Evolutionary conservation across 2,113 vertebrate genomes (phyloP).

Genomic region (Mungos mungo): DNA sequence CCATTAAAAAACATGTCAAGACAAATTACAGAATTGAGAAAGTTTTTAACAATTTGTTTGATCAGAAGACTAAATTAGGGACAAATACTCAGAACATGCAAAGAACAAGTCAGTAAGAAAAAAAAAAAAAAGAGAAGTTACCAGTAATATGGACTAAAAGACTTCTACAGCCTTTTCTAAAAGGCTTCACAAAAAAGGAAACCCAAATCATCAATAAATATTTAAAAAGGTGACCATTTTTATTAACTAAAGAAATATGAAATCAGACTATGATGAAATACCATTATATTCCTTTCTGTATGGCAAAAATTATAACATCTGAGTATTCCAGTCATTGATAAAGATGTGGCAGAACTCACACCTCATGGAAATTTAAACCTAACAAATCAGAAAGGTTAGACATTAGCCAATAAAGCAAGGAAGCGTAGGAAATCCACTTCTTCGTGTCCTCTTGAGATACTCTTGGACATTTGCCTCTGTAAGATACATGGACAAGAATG

Average conservation of each 20-base stretch:
- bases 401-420: neutral
- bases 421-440: neutral
- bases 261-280: neutral
- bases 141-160: neutral
- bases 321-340: neutral
- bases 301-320: neutral
- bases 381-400: neutral
- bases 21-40: neutral
- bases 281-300: neutral
- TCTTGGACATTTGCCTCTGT: neutral
- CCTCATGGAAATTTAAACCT: neutral
- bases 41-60: neutral
- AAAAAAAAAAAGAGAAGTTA: neutral
- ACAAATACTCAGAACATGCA: neutral
- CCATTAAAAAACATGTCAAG: neutral
- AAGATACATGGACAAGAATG: neutral
- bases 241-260: neutral
- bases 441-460: neutral
- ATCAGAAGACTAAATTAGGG: neutral
- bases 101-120: neutral
- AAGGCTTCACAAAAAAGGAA: neutral
- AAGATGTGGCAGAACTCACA: neutral
- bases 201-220: neutral
- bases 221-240: neutral
- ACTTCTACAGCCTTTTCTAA: neutral